Conservation (phyloP, 2,113 vertebrate genomes). For the Pteronura brasiliensis region DNA sequence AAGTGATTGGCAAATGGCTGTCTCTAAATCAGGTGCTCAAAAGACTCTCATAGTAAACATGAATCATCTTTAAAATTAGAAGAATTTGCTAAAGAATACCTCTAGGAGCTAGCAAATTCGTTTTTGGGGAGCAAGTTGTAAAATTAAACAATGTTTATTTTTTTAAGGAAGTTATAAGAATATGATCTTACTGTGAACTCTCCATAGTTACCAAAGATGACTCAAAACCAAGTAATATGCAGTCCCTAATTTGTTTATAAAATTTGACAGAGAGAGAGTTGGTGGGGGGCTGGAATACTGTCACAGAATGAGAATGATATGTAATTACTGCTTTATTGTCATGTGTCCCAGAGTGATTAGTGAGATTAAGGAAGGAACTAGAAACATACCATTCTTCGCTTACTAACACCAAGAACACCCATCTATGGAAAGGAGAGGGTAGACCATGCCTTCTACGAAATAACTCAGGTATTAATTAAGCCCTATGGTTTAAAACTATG, state of each 20-base stretch:
- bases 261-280: neutral
- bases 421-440: neutral
- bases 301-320: neutral
- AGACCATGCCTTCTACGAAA: neutral
- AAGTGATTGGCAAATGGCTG: neutral
- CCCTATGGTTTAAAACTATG: neutral
- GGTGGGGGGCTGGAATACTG: neutral
- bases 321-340: neutral
- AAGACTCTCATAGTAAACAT: neutral
- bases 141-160: neutral
- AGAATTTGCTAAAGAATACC: neutral
- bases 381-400: neutral
- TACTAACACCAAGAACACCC: neutral
- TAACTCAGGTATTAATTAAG: neutral
- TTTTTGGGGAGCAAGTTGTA: neutral
- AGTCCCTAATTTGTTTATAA: neutral
- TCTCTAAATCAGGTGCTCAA: neutral
- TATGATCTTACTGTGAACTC: neutral
- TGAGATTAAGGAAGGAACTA: neutral
- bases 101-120: neutral
- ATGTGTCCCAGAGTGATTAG: neutral
- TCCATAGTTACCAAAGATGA: neutral
- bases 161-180: neutral
- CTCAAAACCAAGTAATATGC: neutral
- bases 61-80: neutral